Percentiles rank a stretch among this genome's conserved stretches.
These are phyloP conservation scores for Megaceryle maxima DNA, from an alignment of 2,113 vertebrate species.

Conservation along the genomic window DNA sequence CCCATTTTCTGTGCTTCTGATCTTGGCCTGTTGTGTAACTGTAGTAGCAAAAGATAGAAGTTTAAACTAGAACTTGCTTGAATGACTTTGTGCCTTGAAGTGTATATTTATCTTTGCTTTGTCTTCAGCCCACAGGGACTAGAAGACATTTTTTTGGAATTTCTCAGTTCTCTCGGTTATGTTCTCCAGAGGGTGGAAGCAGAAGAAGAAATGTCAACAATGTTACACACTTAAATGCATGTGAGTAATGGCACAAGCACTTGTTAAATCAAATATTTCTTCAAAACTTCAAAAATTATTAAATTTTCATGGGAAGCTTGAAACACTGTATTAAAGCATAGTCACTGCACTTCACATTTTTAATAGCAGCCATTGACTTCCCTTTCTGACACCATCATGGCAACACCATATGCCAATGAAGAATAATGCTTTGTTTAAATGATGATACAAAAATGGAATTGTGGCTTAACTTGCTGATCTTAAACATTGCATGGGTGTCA, in stretches of 20 bases:
- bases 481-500: background rate
- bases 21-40: background rate
- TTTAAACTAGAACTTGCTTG: background rate
- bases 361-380: background rate
- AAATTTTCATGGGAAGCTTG: constrained; percentile 17
- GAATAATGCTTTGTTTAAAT: background rate
- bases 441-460: background rate
- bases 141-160: background rate
- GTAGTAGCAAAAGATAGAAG: background rate
- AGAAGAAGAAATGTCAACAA: background rate
- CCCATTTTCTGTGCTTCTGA: background rate
- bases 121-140: background rate
- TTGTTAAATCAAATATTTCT: constrained; percentile 30
- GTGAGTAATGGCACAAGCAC: background rate
- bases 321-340: constrained; percentile 1
- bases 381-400: background rate
- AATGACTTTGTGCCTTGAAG: background rate
- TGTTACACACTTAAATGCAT: background rate
- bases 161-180: background rate
- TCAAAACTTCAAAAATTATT: constrained; percentile 29
- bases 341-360: background rate
- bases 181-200: background rate
- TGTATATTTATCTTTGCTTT: background rate
- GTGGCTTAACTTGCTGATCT: background rate
- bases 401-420: background rate